Base-by-base conservation (phyloP, 1,140 invertebrate species). In the Sinella curviseta region DNA sequence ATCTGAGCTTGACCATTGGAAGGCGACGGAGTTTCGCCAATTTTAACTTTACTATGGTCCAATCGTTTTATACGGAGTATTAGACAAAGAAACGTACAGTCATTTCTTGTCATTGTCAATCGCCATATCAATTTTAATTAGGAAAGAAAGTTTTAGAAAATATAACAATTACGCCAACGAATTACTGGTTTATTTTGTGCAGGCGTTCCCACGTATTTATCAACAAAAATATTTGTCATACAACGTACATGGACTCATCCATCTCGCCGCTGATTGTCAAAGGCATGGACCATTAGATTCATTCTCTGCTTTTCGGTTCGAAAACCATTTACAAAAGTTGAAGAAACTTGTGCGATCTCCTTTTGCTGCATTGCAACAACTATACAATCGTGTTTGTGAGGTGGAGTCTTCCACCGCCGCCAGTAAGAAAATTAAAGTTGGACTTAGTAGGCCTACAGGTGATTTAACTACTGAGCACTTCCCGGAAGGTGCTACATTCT, bases 11-110 rank as follows among this genome's bases (percentile, higher is more conserved):
- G 83, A 85, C 8, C 34, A 82, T 17, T 88, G 86, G 86, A 89
- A 89, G 84, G 87, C 87, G 12, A 89, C 87, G 28, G 88, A 89
- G 82, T 87, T 87, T 82, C 82, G 88, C 24, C 84, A 86, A 70
- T 88, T 88, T 85, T 73, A 89, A 31, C 78, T 88, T 3, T 88
- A 88, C 83, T 84, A 85, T 34, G 88, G 87, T n/a, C 84, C 86
- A 65, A 80, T 87, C 55, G 84, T 86, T 34, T 79, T 88, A 39
- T 85, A 85, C 81, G 78, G 83, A 76, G 82, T 84, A 70, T 34
- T 88, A n/a, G 81, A 30, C 57, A 73, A 76, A 84, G 33, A 81
- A 85, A 30, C 34, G 20, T 88, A 87, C 85, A 77, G 86, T 54
- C 82, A 88, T 81, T 88, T 89, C 84, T 70, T 88, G 33, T 57